Evolutionary conservation across 2,888 invertebrate species (phyloP), one percentile per base, ranked within the genome.

Genomic region (Labia minor): DNA sequence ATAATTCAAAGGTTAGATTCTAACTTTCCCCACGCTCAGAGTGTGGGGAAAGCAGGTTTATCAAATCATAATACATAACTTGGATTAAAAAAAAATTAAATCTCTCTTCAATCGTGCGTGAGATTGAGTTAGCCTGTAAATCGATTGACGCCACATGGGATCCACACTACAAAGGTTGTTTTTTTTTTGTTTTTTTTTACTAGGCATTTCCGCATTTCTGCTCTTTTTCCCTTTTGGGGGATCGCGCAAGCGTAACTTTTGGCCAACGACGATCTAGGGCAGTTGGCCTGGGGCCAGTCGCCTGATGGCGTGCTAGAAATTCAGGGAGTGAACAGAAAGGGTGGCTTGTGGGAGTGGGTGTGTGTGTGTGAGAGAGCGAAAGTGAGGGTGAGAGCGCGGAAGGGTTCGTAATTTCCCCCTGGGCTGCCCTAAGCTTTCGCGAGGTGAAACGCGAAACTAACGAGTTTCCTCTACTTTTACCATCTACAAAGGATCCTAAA

Each of bases 241-340:
- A 49, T 49, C 49, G 49, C 49, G 49, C 49, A 49, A 49, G 49
- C 49, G 49, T 49, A 49, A 49, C 49, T 49, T 49, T 49, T 49
- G 49, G 49, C 49, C 49, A 49, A 16, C 49, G n/a, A 49, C 16
- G 49, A 49, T 49, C 49, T 49, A 14, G 49, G 49, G 49, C 49
- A 49, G 8, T 49, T 49, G 49, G 49, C 49, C 49, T 49, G 49
- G 16, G 49, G 49, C 49, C 49, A 49, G 49, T n/a, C n/a, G 49
- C 49, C 49, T 49, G 49, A 49, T n/a, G 14, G 49, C 3, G 49
- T 49, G 49, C n/a, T 11, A 49, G 49, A 11, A 16, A 26, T 26
- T 26, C 26, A 26, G 26, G 26, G 26, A 8, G 26, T 26, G 26
- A 26, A 26, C 3, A 3, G 4, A 16, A 11, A 16, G 49, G 16